Evolutionary conservation across 1,140 invertebrate species (phyloP).

Genomic region (Drosophila bocqueti): DNA sequence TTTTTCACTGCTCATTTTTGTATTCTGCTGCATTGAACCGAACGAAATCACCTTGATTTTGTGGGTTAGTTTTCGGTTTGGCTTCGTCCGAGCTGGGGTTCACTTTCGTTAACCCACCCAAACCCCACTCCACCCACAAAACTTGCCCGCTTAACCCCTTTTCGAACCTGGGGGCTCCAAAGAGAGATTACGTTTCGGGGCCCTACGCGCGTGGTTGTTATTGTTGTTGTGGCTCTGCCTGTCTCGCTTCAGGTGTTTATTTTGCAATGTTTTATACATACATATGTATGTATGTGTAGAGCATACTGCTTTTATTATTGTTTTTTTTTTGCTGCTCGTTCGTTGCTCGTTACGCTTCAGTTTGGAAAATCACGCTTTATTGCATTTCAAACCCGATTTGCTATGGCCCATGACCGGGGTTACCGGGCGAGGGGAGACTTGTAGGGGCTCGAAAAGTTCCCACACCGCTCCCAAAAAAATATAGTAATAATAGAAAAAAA

Average conservation of each 20-base stretch:
- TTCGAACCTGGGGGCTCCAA: constrained; percentile 3
- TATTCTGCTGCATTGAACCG: constrained; percentile 24
- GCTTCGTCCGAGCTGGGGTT: constrained; percentile 7
- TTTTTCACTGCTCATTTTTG: constrained; percentile 12
- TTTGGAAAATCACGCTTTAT: constrained; percentile 65
- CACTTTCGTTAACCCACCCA: constrained; percentile 27
- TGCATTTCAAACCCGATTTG: constrained; percentile 63
- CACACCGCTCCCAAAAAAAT: constrained; percentile 6
- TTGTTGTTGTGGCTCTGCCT: constrained; percentile 16
- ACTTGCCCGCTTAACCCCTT: constrained; percentile 27
- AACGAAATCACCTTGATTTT: constrained; percentile 39
- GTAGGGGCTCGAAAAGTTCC: constrained; percentile 13
- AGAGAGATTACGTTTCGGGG: constrained; percentile 26
- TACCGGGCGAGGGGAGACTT: constrained; percentile 3
- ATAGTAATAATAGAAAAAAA: neutral
- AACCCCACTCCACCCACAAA: neutral
- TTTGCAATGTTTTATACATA: constrained; percentile 31
- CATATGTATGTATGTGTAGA: constrained; percentile 1
- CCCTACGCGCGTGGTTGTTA: constrained; percentile 18
- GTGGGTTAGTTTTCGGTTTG: constrained; percentile 32
- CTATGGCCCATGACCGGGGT: constrained; percentile 43
- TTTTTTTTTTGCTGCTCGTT: constrained; percentile 24
- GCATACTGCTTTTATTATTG: constrained; percentile 12
- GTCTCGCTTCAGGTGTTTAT: constrained; percentile 50
- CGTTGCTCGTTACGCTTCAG: constrained; percentile 54